Evolutionary conservation across 2,113 vertebrate genomes (phyloP).

Genomic region (Odocoileus hemionus): DNA sequence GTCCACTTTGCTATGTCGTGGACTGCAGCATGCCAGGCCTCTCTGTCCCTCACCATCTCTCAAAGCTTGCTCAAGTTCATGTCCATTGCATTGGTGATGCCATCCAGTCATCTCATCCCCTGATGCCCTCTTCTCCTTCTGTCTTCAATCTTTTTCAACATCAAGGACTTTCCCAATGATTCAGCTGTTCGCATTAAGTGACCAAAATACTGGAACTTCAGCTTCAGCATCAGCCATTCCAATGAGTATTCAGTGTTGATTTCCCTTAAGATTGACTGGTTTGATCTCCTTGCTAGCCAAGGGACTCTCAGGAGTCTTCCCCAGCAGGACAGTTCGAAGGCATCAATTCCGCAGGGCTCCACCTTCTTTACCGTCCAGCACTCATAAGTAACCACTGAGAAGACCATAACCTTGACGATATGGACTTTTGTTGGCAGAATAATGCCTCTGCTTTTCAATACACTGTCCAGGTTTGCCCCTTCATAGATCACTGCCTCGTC

Average conservation of each 20-base stretch:
- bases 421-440: not conserved
- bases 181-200: accelerated
- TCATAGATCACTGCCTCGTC: not conserved
- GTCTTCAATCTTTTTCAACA: not conserved
- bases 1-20: not conserved
- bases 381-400: not conserved
- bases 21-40: not conserved
- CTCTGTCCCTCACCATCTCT: not conserved
- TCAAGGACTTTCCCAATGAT: not conserved
- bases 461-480: not conserved
- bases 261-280: not conserved
- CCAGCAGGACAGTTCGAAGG: not conserved
- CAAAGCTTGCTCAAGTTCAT: not conserved
- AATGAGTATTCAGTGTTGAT: not conserved
- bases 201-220: not conserved
- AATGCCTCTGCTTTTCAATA: not conserved
- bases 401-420: not conserved
- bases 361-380: not conserved
- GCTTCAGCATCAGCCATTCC: not conserved
- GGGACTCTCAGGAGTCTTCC: not conserved
- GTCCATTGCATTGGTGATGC: accelerated
- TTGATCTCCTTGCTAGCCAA: not conserved
- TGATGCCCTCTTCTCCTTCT: not conserved
- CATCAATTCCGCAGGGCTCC: not conserved
- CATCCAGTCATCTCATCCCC: not conserved